Base-by-base conservation (phyloP, 2,888 invertebrate genomes). In the Campaea margaritaria region DNA sequence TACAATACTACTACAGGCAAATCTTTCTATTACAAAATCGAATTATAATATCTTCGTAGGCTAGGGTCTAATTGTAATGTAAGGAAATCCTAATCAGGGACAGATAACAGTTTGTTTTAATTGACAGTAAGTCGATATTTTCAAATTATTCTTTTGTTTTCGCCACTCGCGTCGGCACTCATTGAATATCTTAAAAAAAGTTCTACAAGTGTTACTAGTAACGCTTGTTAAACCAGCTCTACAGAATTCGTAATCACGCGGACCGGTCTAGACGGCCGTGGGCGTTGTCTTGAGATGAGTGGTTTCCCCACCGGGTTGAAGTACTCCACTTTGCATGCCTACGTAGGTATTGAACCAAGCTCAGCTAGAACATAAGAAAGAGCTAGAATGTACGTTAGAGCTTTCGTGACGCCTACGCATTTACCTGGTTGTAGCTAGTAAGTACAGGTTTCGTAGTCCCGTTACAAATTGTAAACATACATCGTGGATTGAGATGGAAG, bases 241-340 rank as follows among this genome's bases (percentile, higher is more conserved):
- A 58, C 54, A 65, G 67, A 65, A 67, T 67, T 58, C 62, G 51
- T 69, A 69, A 63, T 62, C 48, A 55, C 31, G 54, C 36, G 48
- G 64, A 69, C 69, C 69, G 69, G 69, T 69, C 67, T 58, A 52
- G 49, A 53, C 43, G 55, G 38, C 60, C 67, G 69, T 69, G 67
- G 69, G 69, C 69, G 68, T 44, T 55, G 51, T 28, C 47, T 45
- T 39, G 49, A 48, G 57, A 58, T 64, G 66, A 61, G 58, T 58
- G 34, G 51, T 44, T 49, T 47, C 34, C 38, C 48, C 11, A 31
- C 53, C 45, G 48, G 53, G 56, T 56, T 53, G 49, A 52, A 57
- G 47, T 56, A 53, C 54, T 42, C 54, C 58, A 53, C 48, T 58
- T 53, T 52, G 48, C 43, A 45, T 46, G 46, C 36, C 42, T 39